Percentiles rank a stretch among this genome's conserved stretches.
phyloP scores from a whole-genome alignment of 2,113 vertebrate species.

The Pelobates fuscus region DNA sequence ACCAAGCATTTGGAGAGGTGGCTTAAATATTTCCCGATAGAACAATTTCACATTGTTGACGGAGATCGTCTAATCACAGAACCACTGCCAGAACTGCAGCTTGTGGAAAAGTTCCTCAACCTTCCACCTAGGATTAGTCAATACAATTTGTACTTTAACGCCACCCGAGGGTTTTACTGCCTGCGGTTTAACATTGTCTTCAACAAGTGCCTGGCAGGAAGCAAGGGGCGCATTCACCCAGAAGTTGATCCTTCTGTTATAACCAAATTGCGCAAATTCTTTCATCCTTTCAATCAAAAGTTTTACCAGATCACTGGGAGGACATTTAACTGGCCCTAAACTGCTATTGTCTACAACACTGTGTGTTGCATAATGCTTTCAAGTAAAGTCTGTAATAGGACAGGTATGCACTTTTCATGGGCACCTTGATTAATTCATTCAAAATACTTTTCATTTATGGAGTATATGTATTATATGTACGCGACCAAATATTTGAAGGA shows the following conservation, averaged over 20 bases:
- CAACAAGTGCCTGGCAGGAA: constrained; percentile 97
- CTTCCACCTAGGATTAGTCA: constrained; percentile 90
- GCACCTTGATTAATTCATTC: constrained; percentile 56
- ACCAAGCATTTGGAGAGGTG: constrained; percentile 94
- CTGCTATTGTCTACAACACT: constrained; percentile 61
- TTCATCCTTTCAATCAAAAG: constrained; percentile 97
- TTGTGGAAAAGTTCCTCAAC: constrained; percentile 91
- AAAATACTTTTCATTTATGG: constrained; percentile 62
- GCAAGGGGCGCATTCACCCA: constrained; percentile 94
- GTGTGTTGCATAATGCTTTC: constrained; percentile 64
- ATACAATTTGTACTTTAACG: constrained; percentile 95
- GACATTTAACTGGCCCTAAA: constrained; percentile 92
- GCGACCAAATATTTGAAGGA: constrained; percentile 93
- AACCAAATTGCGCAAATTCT: constrained; percentile 91
- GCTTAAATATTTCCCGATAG: constrained; percentile 91
- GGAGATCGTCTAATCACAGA: constrained; percentile 92
- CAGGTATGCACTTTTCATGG: constrained; percentile 75
- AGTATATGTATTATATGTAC: constrained; percentile 70
- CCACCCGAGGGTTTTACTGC: constrained; percentile 95
- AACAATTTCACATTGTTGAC: constrained; percentile 93
- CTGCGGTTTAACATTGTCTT: constrained; percentile 92
- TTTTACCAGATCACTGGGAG: constrained; percentile 96
- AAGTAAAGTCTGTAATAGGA: constrained; percentile 61
- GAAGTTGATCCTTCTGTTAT: constrained; percentile 87
- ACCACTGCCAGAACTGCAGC: constrained; percentile 89